Base-by-base conservation (phyloP, 2,113 vertebrate species). In the Chaetodon trifascialis region DNA sequence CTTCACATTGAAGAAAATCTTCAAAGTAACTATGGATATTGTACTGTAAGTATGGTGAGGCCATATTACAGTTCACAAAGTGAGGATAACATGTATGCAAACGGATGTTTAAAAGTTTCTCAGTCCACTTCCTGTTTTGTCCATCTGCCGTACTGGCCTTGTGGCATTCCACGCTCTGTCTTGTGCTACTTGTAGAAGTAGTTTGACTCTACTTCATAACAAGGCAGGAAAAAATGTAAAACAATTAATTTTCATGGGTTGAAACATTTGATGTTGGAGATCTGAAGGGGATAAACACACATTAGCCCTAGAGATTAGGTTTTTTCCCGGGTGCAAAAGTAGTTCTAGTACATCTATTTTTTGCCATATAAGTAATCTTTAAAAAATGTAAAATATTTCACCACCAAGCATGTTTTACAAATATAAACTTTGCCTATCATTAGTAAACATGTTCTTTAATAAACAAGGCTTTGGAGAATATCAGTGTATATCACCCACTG, bases 391-490 rank as follows among this genome's bases (percentile, higher is more conserved):
- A 63, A 65, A 38, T 56, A 34, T 74, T 66, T 64, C 19, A 52
- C 17, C 62, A 68, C 68, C 36, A 69, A 70, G 21, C 52, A 55
- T 76, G 72, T 80, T 80, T 83, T 78, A 72, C 74, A 86, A 82
- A 87, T 84, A 42, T 68, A 76, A 76, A 79, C 54, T 36, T 68
- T 59, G 55, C 60, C 68, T 47, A 11, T 81, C 71, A 82, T 91
- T 80, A 86, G 52, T 66, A 67, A 89, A 89, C 67, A 71, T 62
- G 42, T 84, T 67, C 34, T 73, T 79, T 52, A 76, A 85, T 82
- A 79, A 86, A 84, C 60, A 74, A 67, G 46, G 72, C 70, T 83
- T 73, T 77, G 76, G 74, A 88, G 81, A 82, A 70, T 86, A 80
- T 81, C 25, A 30, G 3, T 70, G 79, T 59, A 47, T 46, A 44